Evolutionary conservation across 2,797 vertebrate species (phyloP).

Genomic region (Falco cherrug): DNA sequence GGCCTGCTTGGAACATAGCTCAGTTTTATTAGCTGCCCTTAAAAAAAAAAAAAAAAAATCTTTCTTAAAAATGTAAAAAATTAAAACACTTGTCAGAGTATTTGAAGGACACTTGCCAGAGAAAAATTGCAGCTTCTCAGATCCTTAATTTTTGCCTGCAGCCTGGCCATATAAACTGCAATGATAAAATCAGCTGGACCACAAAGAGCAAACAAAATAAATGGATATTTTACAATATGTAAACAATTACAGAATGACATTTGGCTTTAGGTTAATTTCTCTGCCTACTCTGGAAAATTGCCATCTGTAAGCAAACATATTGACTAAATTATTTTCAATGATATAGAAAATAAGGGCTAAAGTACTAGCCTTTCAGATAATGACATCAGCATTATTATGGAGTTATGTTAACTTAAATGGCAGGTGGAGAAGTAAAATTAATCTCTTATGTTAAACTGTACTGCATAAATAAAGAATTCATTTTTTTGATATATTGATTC

Average conservation of each 20-base stretch:
- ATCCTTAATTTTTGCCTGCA: not conserved
- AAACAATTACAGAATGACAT: not conserved
- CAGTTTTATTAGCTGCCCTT: not conserved
- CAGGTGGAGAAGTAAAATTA: constrained; percentile 20
- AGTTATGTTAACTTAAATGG: not conserved
- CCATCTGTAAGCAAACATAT: not conserved
- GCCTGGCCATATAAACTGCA: not conserved
- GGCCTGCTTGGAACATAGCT: not conserved
- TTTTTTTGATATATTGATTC: constrained; percentile 27
- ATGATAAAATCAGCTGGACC: not conserved
- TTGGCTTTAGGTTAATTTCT: constrained; percentile 26
- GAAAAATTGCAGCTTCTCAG: not conserved
- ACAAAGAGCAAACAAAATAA: not conserved
- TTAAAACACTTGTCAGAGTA: not conserved
- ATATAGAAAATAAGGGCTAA: not conserved
- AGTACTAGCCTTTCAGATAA: not conserved
- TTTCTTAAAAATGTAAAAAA: not conserved
- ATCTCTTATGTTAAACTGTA: not conserved
- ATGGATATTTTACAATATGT: constrained; percentile 1
- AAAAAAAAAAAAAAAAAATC: not conserved
- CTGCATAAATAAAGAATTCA: not conserved
- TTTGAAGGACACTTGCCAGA: not conserved
- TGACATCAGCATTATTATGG: not conserved
- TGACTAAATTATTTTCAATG: not conserved
- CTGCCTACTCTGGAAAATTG: constrained; percentile 5